These are phyloP conservation scores for Athalia circularis DNA, from an alignment of 2,888 invertebrate species.

Conservation along the genomic window DNA sequence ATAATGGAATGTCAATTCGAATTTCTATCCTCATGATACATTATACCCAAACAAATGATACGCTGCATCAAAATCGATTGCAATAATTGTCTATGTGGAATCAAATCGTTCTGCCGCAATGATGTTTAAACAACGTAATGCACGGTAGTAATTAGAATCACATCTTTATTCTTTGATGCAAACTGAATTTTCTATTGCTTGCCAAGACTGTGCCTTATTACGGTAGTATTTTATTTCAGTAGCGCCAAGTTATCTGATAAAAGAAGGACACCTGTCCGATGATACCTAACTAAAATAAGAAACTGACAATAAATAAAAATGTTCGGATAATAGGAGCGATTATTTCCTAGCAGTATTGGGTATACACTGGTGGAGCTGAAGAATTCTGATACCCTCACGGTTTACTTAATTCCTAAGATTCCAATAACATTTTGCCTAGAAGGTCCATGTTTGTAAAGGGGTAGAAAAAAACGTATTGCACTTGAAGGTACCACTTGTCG, in stretches of 20 bases:
- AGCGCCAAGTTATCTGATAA: slow-evolving; percentile 13
- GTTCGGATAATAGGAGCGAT: slow-evolving; percentile 9
- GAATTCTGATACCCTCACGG: background rate
- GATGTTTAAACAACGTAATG: background rate
- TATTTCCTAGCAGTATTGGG: slow-evolving; percentile 17
- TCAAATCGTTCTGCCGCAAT: background rate
- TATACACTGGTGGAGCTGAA: background rate
- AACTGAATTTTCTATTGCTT: background rate
- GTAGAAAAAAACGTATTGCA: slow-evolving; percentile 38
- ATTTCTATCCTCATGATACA: background rate
- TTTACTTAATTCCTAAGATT: slow-evolving; percentile 18
- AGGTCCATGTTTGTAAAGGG: slow-evolving; percentile 6
- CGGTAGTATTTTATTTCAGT: background rate
- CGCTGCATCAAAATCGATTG: background rate
- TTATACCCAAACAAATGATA: slow-evolving; percentile 2
- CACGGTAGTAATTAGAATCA: slow-evolving; percentile 1
- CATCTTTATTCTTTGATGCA: slow-evolving; percentile 1
- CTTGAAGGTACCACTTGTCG: slow-evolving; percentile 35
- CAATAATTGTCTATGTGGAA: background rate
- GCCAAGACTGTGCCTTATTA: too few species aligned
- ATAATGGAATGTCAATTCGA: slow-evolving; percentile 37
- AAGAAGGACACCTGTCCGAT: slow-evolving; percentile 22
- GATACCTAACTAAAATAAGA: slow-evolving; percentile 31
- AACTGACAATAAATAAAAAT: slow-evolving; percentile 33
- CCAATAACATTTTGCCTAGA: slow-evolving; percentile 12